Base-by-base conservation (phyloP, 2,797 vertebrate genomes). In the Acanthurus lineatus region DNA sequence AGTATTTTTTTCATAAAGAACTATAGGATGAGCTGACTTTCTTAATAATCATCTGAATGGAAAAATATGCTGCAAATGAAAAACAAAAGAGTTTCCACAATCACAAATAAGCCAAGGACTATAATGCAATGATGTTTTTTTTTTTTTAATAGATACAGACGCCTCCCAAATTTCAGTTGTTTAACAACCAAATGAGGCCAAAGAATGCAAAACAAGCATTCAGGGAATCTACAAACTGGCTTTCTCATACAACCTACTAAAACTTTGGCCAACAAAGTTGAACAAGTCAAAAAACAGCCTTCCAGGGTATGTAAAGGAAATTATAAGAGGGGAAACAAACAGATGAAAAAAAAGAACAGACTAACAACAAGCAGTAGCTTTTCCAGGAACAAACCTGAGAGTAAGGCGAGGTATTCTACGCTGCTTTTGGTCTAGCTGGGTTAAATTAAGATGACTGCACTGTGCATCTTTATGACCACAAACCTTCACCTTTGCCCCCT, bases 381-480 rank as follows among this genome's bases (percentile, higher is more conserved):
- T 45, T 19, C 4, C 28, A 73, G 58, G 48, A 71, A 64, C 3
- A 10, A 64, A 82, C 6, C n/a, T 45, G 51, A 51, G 2, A 0
- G 0, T 53, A 2, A 59, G 28, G 69, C 19, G 44, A 19, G 19
- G 67, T 8, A 44, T 5, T 1, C 9, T 32, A 20, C n/a, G 9
- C 25, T 67, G 25, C 52, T 28, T 65, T 63, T 44, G 10, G 28
- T 60, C 15, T 45, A 1, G 3, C 10, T 38, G 7, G 11, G 40
- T 35, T 54, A 1, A 52, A 45, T 61, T 19, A n/a, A 45, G 15
- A 28, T 48, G 35, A 53, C 8, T 22, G 44, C 2, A 9, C 60
- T 42, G 73, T 6, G 15, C 25, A 25, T 53, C 25, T 49, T 45
- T 20, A 3, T 9, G 71, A 83, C 86, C 81, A 74, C 77, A 81